Evolutionary conservation across 2,797 vertebrate species (phyloP).

Genomic region (Lagodon rhomboides): DNA sequence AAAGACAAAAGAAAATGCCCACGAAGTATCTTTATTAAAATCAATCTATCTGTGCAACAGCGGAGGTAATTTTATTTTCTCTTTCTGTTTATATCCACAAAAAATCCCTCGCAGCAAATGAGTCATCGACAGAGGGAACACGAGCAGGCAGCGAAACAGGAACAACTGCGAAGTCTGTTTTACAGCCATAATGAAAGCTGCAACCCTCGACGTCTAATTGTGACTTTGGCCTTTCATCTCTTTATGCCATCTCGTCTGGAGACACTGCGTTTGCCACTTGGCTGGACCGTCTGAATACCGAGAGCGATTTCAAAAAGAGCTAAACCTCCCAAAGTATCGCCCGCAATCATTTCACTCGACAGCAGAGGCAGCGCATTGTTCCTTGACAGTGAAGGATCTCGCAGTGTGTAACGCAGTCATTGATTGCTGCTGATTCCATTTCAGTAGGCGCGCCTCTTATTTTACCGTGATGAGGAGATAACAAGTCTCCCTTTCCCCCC

Average conservation of each 20-base stretch:
- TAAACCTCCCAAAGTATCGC: slow-evolving; percentile 45
- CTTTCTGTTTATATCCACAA: no score
- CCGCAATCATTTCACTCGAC: slow-evolving; percentile 56
- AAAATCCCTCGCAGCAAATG: slow-evolving; percentile 52
- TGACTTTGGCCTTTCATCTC: slow-evolving; percentile 40
- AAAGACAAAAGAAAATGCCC: neutral
- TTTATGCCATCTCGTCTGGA: slow-evolving; percentile 43
- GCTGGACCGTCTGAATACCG: slow-evolving; percentile 47
- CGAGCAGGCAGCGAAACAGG: slow-evolving; percentile 34
- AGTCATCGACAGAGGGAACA: slow-evolving; percentile 62
- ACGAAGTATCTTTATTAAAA: neutral
- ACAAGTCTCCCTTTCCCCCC: slow-evolving; percentile 56
- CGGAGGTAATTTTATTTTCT: slow-evolving; percentile 19
- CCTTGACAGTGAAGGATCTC: slow-evolving; percentile 66
- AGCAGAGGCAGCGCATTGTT: slow-evolving; percentile 57
- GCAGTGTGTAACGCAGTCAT: slow-evolving; percentile 49
- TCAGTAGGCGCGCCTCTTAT: slow-evolving; percentile 56
- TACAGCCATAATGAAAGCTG: slow-evolving; percentile 39
- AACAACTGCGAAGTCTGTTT: slow-evolving; percentile 49
- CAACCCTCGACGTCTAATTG: slow-evolving; percentile 63
- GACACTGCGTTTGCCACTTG: slow-evolving; percentile 42
- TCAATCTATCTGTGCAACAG: slow-evolving; percentile 11
- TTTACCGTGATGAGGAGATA: slow-evolving; percentile 67
- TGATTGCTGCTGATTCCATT: slow-evolving; percentile 74
- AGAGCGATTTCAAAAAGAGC: slow-evolving; percentile 59